phyloP scores from a whole-genome alignment of 2,113 vertebrate species.

The Notarius quadriscutis region DNA sequence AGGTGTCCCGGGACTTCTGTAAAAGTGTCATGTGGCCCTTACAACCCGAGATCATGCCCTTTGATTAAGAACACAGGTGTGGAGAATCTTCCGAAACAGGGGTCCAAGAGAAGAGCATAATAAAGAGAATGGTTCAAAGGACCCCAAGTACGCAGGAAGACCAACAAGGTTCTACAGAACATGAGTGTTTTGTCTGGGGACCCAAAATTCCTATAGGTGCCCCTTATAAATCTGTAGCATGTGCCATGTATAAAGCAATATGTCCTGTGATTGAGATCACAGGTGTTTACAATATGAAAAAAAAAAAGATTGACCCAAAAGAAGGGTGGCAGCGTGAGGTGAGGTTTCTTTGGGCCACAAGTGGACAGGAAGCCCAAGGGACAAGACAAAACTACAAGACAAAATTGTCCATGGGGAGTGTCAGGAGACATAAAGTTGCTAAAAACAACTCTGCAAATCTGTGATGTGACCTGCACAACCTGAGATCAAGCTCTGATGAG shows the following conservation, averaged over 20 bases:
- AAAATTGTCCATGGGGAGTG: not conserved
- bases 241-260: not conserved
- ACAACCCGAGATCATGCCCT: not conserved
- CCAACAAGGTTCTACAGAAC: not conserved
- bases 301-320: no score
- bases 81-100: slow-evolving; percentile 16
- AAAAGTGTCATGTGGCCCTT: slow-evolving; percentile 28
- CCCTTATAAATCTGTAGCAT: not conserved
- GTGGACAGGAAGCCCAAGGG: not conserved
- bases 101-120: not conserved
- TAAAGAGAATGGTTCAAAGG: not conserved
- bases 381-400: not conserved
- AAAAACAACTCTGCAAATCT: not conserved
- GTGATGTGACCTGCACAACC: not conserved
- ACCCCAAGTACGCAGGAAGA: not conserved
- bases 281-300: not conserved
- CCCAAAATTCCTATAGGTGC: not conserved
- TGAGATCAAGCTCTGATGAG: not conserved
- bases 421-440: not conserved
- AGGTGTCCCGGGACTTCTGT: not conserved
- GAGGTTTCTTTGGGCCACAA: not conserved
- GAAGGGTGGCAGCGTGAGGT: not conserved
- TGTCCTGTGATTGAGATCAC: not conserved
- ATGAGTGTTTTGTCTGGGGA: not conserved
- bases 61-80: slow-evolving; percentile 39